Evolutionary conservation across 2,797 vertebrate genomes (phyloP), one percentile per base, ranked within the genome.

Genomic region (Anabas testudineus): DNA sequence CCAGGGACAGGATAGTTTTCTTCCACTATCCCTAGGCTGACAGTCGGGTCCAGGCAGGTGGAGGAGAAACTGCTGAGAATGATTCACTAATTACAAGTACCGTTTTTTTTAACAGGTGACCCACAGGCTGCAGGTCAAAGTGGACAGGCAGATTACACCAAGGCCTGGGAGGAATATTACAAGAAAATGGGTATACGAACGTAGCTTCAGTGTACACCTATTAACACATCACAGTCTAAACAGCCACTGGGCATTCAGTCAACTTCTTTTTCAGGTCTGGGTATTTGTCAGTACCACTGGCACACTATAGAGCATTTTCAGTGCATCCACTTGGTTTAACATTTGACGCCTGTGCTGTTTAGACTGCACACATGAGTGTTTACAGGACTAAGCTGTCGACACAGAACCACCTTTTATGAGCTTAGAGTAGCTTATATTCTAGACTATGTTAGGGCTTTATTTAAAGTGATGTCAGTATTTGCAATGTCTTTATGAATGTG

Each of bases 151-250:
- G 98, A 99, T 95, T 99, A 99, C 94, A 97, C 98, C 89, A 97
- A 98, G 95, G 97, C 98, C 90, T 99, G 98, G 98, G 98, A 99
- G 92, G 98, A 99, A 83, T 99, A 99, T 96, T 99, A 99, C 95
- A 97, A 99, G 94, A 99, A 99, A 96, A 97, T 95, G 95, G 97
- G 97, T 99, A 96, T 78, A 96, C 86, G 82, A 93, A 83, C 76
- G 81, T 94, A 94, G 94, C 88, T 91, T 89, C 87, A 91, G 93
- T 87, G 90, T 91, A 85, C 88, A 86, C 81, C 70, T 82, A 83
- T 84, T 80, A 80, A 87, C 81, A 90, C 90, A 77, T 84, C 81
- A 18, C 88, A 91, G 92, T 87, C 86, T 92, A 90, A 92, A 92
- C 90, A 90, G 91, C 74, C 74, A 72, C 82, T 58, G 82, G 83